phyloP scores from a whole-genome alignment of 2,888 invertebrate genomes.

The Axea sp. region DNA sequence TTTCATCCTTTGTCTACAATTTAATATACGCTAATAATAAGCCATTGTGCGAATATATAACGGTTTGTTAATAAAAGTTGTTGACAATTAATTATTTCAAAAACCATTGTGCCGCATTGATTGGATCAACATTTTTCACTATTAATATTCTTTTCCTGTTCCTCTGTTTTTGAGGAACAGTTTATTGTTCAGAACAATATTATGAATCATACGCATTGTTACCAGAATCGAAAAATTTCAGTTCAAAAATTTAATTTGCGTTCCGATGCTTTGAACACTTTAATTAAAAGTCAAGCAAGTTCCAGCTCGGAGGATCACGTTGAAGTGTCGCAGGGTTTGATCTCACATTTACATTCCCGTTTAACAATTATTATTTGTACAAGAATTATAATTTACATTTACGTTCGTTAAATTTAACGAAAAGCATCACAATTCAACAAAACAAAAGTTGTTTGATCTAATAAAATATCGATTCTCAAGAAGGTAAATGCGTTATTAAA shows the following conservation, averaged over 20 bases:
- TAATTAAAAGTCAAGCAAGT: constrained; percentile 12
- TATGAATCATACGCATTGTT: constrained; percentile 30
- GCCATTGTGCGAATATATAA: constrained; percentile 30
- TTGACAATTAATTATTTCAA: constrained; percentile 37
- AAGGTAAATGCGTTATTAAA: too few relatives aligned
- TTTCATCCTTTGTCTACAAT: constrained; percentile 36
- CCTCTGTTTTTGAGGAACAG: constrained; percentile 12
- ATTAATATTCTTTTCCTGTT: constrained; percentile 26
- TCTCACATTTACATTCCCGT: too few relatives aligned
- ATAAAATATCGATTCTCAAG: too few relatives aligned
- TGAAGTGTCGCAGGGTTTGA: too few relatives aligned
- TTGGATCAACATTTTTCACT: constrained; percentile 35
- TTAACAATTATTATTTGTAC: too few relatives aligned
- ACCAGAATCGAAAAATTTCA: constrained; percentile 27
- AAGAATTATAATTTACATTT: too few relatives aligned
- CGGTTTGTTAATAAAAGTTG: constrained; percentile 41
- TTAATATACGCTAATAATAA: constrained; percentile 45
- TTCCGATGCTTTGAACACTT: not conserved
- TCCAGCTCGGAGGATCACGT: too few relatives aligned
- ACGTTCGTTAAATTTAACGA: too few relatives aligned
- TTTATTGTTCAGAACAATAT: constrained; percentile 27
- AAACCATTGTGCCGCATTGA: constrained; percentile 25
- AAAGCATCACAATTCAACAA: too few relatives aligned
- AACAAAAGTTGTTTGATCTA: too few relatives aligned
- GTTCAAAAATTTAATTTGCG: constrained; percentile 22